These are phyloP conservation scores for Parauchenoglanis ngamensis DNA, from an alignment of 2,797 vertebrate genomes.

Conservation along the genomic window DNA sequence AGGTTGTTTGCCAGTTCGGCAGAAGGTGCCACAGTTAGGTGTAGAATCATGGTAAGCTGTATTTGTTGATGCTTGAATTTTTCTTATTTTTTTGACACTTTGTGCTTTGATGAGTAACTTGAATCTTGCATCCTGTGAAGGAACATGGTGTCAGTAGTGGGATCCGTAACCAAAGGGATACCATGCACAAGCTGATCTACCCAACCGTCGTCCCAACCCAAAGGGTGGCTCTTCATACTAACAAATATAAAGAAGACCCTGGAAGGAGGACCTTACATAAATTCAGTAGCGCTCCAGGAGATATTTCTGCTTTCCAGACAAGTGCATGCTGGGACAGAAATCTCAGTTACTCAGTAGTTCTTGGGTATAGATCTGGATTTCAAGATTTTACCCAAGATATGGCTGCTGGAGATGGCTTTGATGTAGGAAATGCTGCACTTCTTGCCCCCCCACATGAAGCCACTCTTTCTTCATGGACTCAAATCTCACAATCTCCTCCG, in stretches of 20 bases:
- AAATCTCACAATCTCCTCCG: slow-evolving; percentile 38
- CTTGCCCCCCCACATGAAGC: neutral
- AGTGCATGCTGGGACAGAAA: slow-evolving; percentile 60
- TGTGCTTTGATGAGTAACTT: slow-evolving; percentile 34
- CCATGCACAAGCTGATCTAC: slow-evolving; percentile 11
- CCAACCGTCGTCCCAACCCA: slow-evolving; percentile 47
- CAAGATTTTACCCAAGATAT: slow-evolving; percentile 49
- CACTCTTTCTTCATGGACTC: slow-evolving; percentile 45
- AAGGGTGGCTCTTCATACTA: slow-evolving; percentile 7
- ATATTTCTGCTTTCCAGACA: slow-evolving; percentile 32
- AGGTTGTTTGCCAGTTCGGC: neutral
- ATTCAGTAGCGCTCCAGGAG: neutral
- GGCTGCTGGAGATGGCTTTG: slow-evolving; percentile 40
- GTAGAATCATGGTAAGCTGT: neutral
- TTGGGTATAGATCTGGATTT: slow-evolving; percentile 41
- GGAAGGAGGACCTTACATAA: neutral
- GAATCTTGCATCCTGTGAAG: slow-evolving; percentile 47
- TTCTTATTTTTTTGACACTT: neutral
- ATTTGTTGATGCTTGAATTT: neutral
- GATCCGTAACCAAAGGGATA: slow-evolving; percentile 62
- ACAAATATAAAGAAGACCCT: neutral
- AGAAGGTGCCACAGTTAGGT: neutral
- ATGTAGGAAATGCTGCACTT: neutral
- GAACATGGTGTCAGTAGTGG: slow-evolving; percentile 45
- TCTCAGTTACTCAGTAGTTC: slow-evolving; percentile 61